Evolutionary conservation across 2,113 vertebrate genomes (phyloP), one percentile per base, ranked within the genome.

Genomic region (Prinia subflava): DNA sequence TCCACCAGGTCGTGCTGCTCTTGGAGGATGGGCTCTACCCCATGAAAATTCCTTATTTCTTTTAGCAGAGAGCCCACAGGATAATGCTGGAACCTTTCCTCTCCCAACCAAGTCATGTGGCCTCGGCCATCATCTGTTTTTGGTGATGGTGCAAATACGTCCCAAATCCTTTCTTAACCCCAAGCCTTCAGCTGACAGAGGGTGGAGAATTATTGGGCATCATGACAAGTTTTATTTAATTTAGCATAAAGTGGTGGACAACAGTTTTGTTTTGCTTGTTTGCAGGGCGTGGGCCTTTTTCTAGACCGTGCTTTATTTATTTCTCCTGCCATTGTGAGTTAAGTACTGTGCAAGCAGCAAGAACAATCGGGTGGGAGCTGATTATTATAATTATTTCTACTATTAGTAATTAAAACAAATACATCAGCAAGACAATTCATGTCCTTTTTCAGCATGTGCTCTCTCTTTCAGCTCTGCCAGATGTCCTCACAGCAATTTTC

Each of bases 351-450:
- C 92, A 75, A 93, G 93, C 90, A 87, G 88, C 88, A 73, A 79
- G 92, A 92, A 94, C 94, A 96, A 96, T 94, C 30, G 73, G 65
- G 89, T 74, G 87, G 49, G 64, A 94, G 56, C 92, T 96, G 95
- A 97, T 96, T 92, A 96, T 95, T 96, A 90, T 96, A 93, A 97
- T 96, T 93, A 96, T 93, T 94, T 84, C 88, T 65, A 93, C 88
- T 96, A 96, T 92, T 96, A 96, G 95, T 93, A 95, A 96, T 97
- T 96, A 89, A 96, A 97, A 93, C 86, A 96, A 97, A 95, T 97
- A 95, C 41, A 96, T 89, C 74, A 73, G 90, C 83, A 90, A 62
- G 94, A 96, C 92, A 94, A 96, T 96, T 94, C 68, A 63, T 69
- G 88, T 69, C 88, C 92, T 95, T 97, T 94, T 95, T 83, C 90